phyloP scores from a whole-genome alignment of 92 coral and sea anemone species.

The Porites lobata region DNA sequence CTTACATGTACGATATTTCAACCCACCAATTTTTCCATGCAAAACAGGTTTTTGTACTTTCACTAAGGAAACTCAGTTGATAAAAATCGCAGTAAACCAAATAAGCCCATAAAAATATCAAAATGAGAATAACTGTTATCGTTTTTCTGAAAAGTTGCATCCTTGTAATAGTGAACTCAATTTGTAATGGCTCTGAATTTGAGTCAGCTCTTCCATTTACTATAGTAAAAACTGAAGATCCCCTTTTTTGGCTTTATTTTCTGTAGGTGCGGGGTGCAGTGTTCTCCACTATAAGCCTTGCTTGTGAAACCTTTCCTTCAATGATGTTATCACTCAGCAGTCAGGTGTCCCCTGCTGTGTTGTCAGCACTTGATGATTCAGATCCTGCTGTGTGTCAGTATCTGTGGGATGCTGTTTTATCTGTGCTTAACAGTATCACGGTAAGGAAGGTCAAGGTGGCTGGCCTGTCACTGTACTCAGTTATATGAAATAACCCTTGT shows the following conservation, averaged over 20 bases:
- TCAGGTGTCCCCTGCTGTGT: conserved; percentile 86
- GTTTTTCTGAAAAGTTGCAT: too few relatives aligned
- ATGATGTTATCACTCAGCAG: conserved; percentile 61
- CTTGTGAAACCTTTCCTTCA: conserved; percentile 79
- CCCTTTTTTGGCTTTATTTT: background rate
- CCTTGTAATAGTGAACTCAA: too few relatives aligned
- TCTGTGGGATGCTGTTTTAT: conserved; percentile 91
- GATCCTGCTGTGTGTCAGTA: conserved; percentile 92
- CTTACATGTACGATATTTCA: too few relatives aligned
- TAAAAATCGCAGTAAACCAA: too few relatives aligned
- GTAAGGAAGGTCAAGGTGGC: conserved; percentile 7
- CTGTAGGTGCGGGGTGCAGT: conserved; percentile 88
- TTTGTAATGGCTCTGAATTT: too few relatives aligned
- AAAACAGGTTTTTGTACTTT: too few relatives aligned
- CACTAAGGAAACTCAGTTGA: too few relatives aligned
- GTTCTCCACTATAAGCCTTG: conserved; percentile 77
- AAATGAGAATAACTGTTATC: too few relatives aligned
- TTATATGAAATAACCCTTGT: background rate
- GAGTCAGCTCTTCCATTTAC: too few relatives aligned
- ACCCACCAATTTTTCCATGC: too few relatives aligned
- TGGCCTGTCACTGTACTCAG: background rate
- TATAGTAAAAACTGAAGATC: too few relatives aligned
- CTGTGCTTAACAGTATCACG: conserved; percentile 76
- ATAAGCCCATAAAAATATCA: too few relatives aligned
- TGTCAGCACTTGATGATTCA: conserved; percentile 90